Evolutionary conservation across 2,888 invertebrate species (phyloP).

Genomic region (Abrostola tripartita): DNA sequence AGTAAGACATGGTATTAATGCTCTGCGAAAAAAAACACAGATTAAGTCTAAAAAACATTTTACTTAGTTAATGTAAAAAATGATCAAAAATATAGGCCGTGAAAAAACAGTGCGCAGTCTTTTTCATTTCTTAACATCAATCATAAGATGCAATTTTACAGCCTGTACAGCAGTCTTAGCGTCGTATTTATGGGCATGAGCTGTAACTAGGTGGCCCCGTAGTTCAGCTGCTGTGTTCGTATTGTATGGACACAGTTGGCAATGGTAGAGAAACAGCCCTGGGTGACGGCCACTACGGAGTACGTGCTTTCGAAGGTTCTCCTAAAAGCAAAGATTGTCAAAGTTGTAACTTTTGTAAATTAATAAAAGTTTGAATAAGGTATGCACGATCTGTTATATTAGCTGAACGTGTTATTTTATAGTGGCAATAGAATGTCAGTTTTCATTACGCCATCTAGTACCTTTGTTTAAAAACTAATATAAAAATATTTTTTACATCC

Average conservation of each 20-base stretch:
- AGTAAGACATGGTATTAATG: too few relatives aligned
- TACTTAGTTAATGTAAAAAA: too few relatives aligned
- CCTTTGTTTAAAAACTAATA: not conserved
- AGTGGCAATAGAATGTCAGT: too few relatives aligned
- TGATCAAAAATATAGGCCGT: too few relatives aligned
- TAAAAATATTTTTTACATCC: not conserved
- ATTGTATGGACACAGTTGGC: slow-evolving; percentile 89
- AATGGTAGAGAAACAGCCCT: slow-evolving; percentile 93
- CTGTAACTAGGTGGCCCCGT: slow-evolving; percentile 89
- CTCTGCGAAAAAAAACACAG: too few relatives aligned
- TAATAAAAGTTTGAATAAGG: not conserved
- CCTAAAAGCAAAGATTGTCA: slow-evolving; percentile 88
- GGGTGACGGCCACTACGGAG: slow-evolving; percentile 93
- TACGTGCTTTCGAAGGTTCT: slow-evolving; percentile 96
- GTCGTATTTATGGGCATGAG: slow-evolving; percentile 87
- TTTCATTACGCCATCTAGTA: not conserved
- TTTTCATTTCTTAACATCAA: slow-evolving; percentile 9
- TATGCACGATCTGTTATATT: slow-evolving; percentile 13
- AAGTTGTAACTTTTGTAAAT: not conserved
- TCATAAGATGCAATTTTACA: slow-evolving; percentile 73
- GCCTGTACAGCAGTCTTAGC: slow-evolving; percentile 82
- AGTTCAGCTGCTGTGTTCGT: slow-evolving; percentile 91
- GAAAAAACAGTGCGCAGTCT: not conserved
- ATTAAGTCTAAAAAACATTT: too few relatives aligned
- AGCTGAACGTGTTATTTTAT: not conserved